Evolutionary conservation across 2,888 invertebrate genomes (phyloP).

Genomic region (Creontiades dilutus): DNA sequence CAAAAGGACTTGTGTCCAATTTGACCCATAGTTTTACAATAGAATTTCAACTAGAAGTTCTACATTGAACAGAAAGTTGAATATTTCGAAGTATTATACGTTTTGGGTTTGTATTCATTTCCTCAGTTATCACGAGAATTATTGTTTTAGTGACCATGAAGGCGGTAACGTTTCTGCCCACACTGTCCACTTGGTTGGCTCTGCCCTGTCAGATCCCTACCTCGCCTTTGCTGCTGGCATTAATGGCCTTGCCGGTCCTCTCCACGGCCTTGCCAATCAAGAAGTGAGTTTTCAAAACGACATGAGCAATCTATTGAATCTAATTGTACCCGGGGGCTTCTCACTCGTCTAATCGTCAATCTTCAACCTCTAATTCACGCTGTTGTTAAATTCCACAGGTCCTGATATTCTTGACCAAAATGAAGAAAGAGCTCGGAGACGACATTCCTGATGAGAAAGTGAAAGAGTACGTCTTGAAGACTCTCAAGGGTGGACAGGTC

Average conservation of each 20-base stretch:
- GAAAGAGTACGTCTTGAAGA: conserved; percentile 98
- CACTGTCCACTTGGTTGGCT: conserved; percentile 95
- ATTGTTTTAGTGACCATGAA: conserved; percentile 89
- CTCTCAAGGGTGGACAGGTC: conserved; percentile 96
- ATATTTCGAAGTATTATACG: too few species aligned
- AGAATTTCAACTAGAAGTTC: too few species aligned
- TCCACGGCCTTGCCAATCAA: conserved; percentile 97
- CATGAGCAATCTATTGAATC: neutral
- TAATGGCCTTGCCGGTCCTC: conserved; percentile 96
- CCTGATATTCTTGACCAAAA: conserved; percentile 94
- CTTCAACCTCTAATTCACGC: too few species aligned
- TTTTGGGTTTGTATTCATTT: too few species aligned
- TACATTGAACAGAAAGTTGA: too few species aligned
- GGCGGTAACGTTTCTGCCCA: conserved; percentile 98
- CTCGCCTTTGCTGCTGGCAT: conserved; percentile 95
- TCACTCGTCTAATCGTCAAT: too few species aligned
- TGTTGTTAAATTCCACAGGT: conserved; percentile 81
- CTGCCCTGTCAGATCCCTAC: conserved; percentile 96
- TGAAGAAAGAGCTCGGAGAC: conserved; percentile 91
- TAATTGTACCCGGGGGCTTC: neutral
- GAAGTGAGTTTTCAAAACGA: conserved; percentile 80
- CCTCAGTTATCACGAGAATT: neutral
- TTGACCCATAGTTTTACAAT: too few species aligned
- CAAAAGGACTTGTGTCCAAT: too few species aligned
- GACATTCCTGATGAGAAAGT: conserved; percentile 93